Percentiles rank a stretch among this genome's conserved stretches.
Evolutionary conservation across 2,113 vertebrate genomes (phyloP).

Genomic region (Stegastes partitus): DNA sequence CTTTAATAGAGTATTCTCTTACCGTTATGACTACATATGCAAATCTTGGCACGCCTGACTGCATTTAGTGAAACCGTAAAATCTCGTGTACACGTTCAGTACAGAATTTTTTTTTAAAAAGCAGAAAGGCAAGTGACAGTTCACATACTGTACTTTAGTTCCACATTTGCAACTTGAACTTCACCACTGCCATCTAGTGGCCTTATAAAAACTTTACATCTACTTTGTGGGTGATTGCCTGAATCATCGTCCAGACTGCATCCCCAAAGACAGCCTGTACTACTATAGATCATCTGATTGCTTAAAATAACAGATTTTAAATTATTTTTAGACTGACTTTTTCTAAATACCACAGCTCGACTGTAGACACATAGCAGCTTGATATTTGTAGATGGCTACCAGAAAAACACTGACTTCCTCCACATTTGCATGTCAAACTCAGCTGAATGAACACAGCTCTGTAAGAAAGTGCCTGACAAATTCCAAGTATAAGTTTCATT

Average conservation of each 20-base stretch:
- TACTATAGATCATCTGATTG: too few species aligned
- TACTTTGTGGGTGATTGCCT: too few species aligned
- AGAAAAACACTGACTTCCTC: background rate
- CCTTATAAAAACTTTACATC: background rate
- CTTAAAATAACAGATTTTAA: background rate
- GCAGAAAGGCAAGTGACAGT: too few species aligned
- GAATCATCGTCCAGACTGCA: too few species aligned
- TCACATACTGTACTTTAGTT: background rate
- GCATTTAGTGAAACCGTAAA: background rate
- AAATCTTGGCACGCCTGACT: too few species aligned
- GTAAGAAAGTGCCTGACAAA: too few species aligned
- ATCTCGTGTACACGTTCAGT: background rate
- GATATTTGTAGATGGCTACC: background rate
- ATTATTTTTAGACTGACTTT: background rate
- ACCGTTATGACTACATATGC: too few species aligned
- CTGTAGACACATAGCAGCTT: background rate
- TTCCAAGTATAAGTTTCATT: too few species aligned
- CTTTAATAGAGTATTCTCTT: too few species aligned
- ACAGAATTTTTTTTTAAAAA: too few species aligned
- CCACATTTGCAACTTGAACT: background rate
- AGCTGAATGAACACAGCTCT: background rate
- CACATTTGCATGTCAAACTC: background rate
- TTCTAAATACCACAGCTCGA: background rate
- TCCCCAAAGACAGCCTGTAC: too few species aligned
- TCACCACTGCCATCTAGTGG: slow-evolving; percentile 59